Base-by-base conservation (phyloP, 2,113 vertebrate genomes). In the Gyps fulvus region DNA sequence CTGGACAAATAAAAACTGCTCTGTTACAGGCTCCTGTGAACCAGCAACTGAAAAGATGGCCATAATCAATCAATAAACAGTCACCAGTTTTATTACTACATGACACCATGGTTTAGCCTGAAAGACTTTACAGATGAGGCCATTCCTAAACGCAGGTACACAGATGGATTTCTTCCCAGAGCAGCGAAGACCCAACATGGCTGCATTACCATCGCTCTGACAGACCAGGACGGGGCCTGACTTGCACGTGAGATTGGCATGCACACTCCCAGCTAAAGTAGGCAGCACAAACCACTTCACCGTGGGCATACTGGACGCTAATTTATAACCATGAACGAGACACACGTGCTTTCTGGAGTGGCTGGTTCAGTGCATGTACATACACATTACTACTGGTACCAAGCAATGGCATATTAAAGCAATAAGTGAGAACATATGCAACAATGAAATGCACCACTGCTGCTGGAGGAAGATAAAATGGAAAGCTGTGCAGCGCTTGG, bases 381-480 rank as follows among this genome's bases (percentile, higher is more conserved):
- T 11, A 13, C 43, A 58, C 47, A 34, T 31, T 59, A 50, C 73
- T 8, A 5, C 63, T 27, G 59, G 57, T 80, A 36, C 55, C 78
- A 21, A 45, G 76, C 81, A 72, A 58, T 4, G 72, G 82, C 38
- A 45, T 43, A 91, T 96, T 91, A 92, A 72, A 76, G 82, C 93
- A 86, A 23, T 91, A 91, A 85, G 70, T 47, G 83, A 89, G 78
- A 97, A 95, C 93, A 94, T 93, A 97, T 91, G 95, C 78, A 87
- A 40, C 76, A 62, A 40, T 83, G 95, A 95, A 89, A 95, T 23
- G 81, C 90, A 83, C 77, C 67, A 23, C 22, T 94, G 95, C 94
- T 90, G 95, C 90, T 29, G 80, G 66, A 91, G 85, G 87, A 93
- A 94, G 93, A 95, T 86, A 95, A 94, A 95, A 84, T 29, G 62